Evolutionary conservation across 2,888 invertebrate genomes (phyloP).

Genomic region (Criorhina ranunculi): DNA sequence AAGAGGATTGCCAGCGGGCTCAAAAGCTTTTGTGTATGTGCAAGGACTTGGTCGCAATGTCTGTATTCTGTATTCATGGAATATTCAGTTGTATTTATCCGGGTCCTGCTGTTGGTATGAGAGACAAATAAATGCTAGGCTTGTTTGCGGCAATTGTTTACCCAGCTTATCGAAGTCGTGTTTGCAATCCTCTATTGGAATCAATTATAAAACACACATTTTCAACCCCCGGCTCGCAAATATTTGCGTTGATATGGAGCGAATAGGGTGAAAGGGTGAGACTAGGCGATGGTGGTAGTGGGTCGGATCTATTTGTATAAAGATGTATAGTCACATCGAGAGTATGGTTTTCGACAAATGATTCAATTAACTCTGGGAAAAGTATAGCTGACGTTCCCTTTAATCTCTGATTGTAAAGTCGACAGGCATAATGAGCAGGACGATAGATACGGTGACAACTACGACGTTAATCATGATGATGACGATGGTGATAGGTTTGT

Average conservation of each 20-base stretch:
- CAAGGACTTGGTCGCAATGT: slow-evolving; percentile 45
- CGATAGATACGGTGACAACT: slow-evolving; percentile 1
- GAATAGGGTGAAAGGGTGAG: slow-evolving; percentile 11
- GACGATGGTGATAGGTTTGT: slow-evolving; percentile 30
- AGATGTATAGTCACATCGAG: slow-evolving; percentile 17
- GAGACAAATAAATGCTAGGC: slow-evolving; percentile 59
- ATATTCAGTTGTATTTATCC: slow-evolving; percentile 42
- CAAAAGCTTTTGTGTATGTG: slow-evolving; percentile 53
- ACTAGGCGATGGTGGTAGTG: not conserved
- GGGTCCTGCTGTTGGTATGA: slow-evolving; percentile 30
- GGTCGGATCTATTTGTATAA: slow-evolving; percentile 26
- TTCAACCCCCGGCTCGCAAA: slow-evolving; percentile 60
- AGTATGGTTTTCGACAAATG: slow-evolving; percentile 48
- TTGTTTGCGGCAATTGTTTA: slow-evolving; percentile 70
- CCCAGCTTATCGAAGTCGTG: slow-evolving; percentile 74
- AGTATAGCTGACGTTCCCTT: not conserved
- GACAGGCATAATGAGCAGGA: slow-evolving; percentile 21
- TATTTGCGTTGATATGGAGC: slow-evolving; percentile 66
- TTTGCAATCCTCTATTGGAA: slow-evolving; percentile 75
- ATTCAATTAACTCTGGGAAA: slow-evolving; percentile 53
- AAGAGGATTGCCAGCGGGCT: slow-evolving; percentile 48
- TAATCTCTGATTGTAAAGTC: slow-evolving; percentile 40
- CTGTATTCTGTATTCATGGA: slow-evolving; percentile 33
- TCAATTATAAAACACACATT: slow-evolving; percentile 76
- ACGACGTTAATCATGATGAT: slow-evolving; percentile 38